Conservation (phyloP, 2,113 vertebrate species). For the Bungarus multicinctus region DNA sequence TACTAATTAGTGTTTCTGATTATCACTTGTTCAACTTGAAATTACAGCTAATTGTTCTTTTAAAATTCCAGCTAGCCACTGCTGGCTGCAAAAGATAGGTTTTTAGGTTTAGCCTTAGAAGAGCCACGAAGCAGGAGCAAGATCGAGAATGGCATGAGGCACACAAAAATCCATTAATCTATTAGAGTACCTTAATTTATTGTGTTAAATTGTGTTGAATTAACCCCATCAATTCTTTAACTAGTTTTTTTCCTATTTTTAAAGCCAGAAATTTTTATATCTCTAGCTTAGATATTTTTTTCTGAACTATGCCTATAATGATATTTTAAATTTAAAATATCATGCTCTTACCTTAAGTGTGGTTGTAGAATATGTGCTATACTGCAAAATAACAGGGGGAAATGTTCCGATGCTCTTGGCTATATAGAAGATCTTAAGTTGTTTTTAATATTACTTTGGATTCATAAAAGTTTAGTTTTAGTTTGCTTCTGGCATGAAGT, state of each 20-base stretch:
- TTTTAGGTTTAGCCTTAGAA: not conserved
- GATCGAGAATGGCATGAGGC: not conserved
- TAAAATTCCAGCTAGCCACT: not conserved
- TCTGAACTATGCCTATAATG: not conserved
- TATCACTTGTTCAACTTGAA: not conserved
- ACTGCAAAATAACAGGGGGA: not conserved
- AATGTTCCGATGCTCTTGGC: not conserved
- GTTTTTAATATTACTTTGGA: not conserved
- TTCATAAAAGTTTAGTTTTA: not conserved
- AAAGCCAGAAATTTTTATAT: not conserved
- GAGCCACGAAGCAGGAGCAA: not conserved
- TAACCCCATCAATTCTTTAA: not conserved
- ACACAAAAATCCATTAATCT: not conserved
- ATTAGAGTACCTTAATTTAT: not conserved
- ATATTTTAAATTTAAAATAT: not conserved
- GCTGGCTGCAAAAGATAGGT: not conserved
- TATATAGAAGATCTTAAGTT: not conserved
- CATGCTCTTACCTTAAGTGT: not conserved
- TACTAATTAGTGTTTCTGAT: not conserved
- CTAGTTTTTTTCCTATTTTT: not conserved
- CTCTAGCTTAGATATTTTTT: not conserved
- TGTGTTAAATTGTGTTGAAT: not conserved
- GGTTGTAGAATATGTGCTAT: not conserved
- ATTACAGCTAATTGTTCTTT: not conserved
- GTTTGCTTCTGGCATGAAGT: not conserved